These are phyloP conservation scores for Amiota communis DNA, from an alignment of 2,888 invertebrate genomes.

Conservation along the genomic window DNA sequence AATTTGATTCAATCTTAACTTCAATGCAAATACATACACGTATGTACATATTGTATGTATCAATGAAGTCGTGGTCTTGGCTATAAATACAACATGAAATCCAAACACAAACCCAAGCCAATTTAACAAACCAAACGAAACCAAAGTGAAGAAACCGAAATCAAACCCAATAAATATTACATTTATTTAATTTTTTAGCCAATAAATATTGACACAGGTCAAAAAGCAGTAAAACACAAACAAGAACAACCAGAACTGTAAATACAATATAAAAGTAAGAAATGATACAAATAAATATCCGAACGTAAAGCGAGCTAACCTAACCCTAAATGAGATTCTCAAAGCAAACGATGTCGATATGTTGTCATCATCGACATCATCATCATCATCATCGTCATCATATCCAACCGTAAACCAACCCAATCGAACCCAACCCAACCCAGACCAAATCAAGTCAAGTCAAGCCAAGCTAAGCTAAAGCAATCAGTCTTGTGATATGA, in stretches of 20 bases:
- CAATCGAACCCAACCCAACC: constrained; percentile 51
- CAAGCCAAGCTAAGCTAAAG: not conserved
- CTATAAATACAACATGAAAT: constrained; percentile 45
- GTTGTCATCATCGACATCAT: not conserved
- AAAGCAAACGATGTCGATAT: not conserved
- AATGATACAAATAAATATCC: constrained; percentile 14
- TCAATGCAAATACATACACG: constrained; percentile 40
- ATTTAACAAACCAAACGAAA: constrained; percentile 8
- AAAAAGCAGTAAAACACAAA: constrained; percentile 32
- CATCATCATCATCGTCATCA: not conserved
- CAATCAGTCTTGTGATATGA: not conserved
- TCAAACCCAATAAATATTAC: constrained; percentile 21
- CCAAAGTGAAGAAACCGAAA: not conserved
- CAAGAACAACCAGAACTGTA: not conserved
- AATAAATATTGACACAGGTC: constrained; percentile 65
- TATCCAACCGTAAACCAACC: constrained; percentile 36
- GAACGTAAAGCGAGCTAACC: constrained; percentile 18
- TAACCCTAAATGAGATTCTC: constrained; percentile 1
- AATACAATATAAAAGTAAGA: constrained; percentile 30
- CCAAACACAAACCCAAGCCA: too few relatives aligned
- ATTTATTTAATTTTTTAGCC: constrained; percentile 47
- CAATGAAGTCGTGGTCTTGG: constrained; percentile 30
- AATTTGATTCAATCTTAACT: constrained; percentile 56
- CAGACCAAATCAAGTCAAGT: not conserved
- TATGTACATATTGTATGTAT: not conserved